phyloP scores from a whole-genome alignment of 2,113 vertebrate genomes.

The Varanus salvator region DNA sequence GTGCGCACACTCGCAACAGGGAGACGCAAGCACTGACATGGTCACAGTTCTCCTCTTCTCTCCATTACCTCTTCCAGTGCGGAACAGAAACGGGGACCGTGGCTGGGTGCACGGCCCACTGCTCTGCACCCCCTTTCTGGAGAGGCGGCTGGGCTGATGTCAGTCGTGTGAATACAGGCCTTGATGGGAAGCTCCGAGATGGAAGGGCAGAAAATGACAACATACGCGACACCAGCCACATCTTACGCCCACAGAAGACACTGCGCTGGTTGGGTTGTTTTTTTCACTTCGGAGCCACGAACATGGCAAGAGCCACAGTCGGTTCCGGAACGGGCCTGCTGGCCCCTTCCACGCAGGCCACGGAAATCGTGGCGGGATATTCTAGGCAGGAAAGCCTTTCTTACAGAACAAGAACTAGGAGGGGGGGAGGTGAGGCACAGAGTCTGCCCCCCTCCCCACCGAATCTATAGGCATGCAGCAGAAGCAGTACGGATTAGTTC shows the following conservation, averaged over 20 bases:
- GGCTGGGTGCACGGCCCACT: background rate
- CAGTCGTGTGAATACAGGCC: background rate
- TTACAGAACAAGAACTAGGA: fast-evolving
- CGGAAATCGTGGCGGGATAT: fast-evolving
- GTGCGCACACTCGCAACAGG: fast-evolving
- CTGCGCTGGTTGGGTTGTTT: background rate
- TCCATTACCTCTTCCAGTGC: fast-evolving
- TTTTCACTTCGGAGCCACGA: background rate
- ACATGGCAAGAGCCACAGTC: fast-evolving
- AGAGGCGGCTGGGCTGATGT: background rate
- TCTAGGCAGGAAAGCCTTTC: background rate
- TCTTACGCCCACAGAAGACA: background rate
- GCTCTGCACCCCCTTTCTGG: background rate
- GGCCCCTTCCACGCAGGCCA: fast-evolving
- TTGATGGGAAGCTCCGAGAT: background rate
- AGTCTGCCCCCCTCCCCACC: background rate
- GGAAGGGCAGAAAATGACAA: constrained; percentile 41
- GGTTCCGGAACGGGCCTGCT: background rate
- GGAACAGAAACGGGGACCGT: background rate
- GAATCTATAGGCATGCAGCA: background rate
- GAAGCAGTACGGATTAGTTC: background rate
- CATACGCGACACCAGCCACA: background rate
- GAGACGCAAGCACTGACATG: background rate
- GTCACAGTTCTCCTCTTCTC: background rate
- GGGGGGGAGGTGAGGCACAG: fast-evolving